Conservation (phyloP, 2,797 vertebrate species). For the Thamnophis elegans region DNA sequence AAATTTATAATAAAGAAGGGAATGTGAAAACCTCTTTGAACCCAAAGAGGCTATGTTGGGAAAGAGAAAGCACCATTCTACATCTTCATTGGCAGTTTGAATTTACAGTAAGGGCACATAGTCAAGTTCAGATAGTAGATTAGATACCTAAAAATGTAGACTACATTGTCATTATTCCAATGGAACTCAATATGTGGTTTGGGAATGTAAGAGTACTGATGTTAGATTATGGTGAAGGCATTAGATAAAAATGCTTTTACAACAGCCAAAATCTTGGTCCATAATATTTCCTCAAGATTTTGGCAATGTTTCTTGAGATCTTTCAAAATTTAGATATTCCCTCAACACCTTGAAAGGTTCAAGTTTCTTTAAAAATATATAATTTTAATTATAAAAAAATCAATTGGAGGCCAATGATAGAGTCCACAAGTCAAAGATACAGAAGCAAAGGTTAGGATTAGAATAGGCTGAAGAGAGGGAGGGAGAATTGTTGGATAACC, state of each 20-base stretch:
- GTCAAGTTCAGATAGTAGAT: not conserved
- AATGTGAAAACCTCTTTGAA: not conserved
- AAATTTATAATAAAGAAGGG: not conserved
- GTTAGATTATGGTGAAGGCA: not conserved
- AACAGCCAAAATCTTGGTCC: not conserved
- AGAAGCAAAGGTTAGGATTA: not conserved
- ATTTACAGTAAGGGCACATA: not conserved
- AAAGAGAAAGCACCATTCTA: not conserved
- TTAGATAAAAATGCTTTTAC: not conserved
- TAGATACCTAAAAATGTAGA: not conserved
- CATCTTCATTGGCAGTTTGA: not conserved
- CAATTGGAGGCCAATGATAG: not conserved
- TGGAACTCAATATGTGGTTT: not conserved
- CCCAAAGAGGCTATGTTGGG: not conserved
- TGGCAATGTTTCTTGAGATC: not conserved
- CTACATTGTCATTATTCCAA: not conserved
- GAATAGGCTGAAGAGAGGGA: not conserved
- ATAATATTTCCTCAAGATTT: not conserved
- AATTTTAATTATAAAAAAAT: not conserved
- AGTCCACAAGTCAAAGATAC: not conserved
- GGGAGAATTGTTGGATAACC: not conserved
- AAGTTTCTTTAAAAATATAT: not conserved
- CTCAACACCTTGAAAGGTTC: not conserved
- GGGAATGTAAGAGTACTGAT: not conserved
- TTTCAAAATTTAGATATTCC: not conserved